Evolutionary conservation across 2,888 invertebrate genomes (phyloP), one percentile per base, ranked within the genome.

Genomic region (Troides aeacus): DNA sequence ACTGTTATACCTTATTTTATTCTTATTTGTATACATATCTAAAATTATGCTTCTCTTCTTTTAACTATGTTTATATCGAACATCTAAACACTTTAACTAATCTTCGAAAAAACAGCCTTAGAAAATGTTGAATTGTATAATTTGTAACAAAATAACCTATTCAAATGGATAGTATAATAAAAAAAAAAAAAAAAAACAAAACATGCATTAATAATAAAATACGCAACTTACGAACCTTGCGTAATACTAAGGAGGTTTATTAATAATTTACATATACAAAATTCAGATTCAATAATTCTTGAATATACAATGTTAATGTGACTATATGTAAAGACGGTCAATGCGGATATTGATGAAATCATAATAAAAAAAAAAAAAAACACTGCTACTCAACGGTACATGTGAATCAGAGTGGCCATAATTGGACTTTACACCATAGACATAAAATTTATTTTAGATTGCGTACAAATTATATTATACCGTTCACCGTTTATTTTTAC

Each of bases 401-500:
- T n/a, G 4, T n/a, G 18, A 53, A n/a, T n/a, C 53, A 0, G 53
- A 1, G n/a, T 6, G 18, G 6, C n/a, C 6, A 7, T 53, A 6
- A 4, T 53, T 53, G 18, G n/a, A 6, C 53, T 53, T 53, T 53
- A 53, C 18, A 53, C 53, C 53, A n/a, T 53, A 53, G 18, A 53
- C 53, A n/a, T n/a, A n/a, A 53, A n/a, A 53, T 53, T n/a, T n/a
- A 53, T 53, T 53, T 53, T 53, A 53, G 18, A n/a, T 3, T 50
- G 18, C 18, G 18, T 53, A 53, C 18, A n/a, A 18, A 53, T 53
- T 53, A 23, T 30, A 57, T 56, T 15, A 50, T n/a, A 66, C 59
- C 18, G 59, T 50, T 56, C 21, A 24, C 10, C 46, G 46, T n/a
- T 58, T 46, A 65, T 65, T 58, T 39, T 64, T 42, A 46, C 46